Evolutionary conservation across 2,797 vertebrate genomes (phyloP).

Genomic region (Mormyrus proboscirostris): DNA sequence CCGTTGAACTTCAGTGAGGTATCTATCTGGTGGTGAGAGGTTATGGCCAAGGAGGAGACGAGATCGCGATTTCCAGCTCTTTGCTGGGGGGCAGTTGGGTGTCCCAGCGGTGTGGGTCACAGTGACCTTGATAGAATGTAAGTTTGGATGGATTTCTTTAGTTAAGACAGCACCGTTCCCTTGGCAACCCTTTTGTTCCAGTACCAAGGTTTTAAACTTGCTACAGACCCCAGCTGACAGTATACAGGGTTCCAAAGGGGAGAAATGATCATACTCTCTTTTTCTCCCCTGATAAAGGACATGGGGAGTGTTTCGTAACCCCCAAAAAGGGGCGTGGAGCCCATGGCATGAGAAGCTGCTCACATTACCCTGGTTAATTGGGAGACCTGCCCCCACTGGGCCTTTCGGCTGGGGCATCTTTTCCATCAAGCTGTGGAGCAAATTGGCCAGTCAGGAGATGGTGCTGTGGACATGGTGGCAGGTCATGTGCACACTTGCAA

Average conservation of each 20-base stretch:
- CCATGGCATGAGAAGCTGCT: constrained; percentile 53
- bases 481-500: constrained; percentile 33
- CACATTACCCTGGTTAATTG: constrained; percentile 68
- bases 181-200: constrained; percentile 27
- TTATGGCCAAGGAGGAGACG: not conserved
- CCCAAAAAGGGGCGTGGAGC: constrained; percentile 42
- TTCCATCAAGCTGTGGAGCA: constrained; percentile 35
- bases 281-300: not conserved
- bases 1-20: not conserved
- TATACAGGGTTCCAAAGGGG: constrained; percentile 1
- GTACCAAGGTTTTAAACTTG: constrained; percentile 14
- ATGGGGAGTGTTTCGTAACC: not conserved
- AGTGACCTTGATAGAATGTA: constrained; percentile 1
- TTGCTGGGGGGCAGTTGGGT: not conserved
- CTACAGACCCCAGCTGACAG: not conserved
- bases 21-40: not conserved
- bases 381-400: constrained; percentile 41
- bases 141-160: not conserved
- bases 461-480: constrained; percentile 13
- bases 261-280: not conserved
- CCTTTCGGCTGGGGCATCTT: constrained; percentile 24
- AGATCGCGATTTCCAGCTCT: not conserved
- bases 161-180: not conserved
- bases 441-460: constrained; percentile 47
- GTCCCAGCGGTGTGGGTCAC: not conserved